A percentile compares a stretch with the other conserved stretches of the same genome.
These are phyloP conservation scores for Zapus hudsonius DNA, from an alignment of 2,113 vertebrate species.

Conservation along the genomic window DNA sequence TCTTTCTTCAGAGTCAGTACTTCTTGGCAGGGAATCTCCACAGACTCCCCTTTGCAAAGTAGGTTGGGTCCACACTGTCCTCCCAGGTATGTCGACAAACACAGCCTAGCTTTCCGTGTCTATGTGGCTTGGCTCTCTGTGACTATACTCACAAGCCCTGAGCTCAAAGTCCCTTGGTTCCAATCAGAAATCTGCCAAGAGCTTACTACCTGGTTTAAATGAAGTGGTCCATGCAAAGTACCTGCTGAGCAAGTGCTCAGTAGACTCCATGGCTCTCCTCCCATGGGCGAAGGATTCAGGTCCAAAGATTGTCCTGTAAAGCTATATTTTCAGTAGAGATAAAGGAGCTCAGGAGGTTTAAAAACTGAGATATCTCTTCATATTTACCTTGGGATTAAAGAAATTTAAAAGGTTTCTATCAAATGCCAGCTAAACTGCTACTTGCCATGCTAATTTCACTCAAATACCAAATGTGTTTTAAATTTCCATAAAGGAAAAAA, in stretches of 20 bases:
- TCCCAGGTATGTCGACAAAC: neutral
- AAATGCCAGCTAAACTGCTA: neutral
- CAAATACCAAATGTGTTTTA: constrained; percentile 11
- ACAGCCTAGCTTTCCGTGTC: neutral
- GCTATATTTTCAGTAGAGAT: neutral
- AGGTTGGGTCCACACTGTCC: neutral
- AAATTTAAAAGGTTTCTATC: neutral
- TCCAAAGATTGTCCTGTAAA: neutral
- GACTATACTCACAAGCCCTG: neutral
- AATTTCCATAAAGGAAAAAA: neutral
- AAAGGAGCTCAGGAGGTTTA: neutral
- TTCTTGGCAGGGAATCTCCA: neutral
- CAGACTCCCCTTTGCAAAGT: neutral
- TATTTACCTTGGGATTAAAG: neutral
- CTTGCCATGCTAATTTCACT: neutral
- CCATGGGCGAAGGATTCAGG: neutral
- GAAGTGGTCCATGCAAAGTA: neutral
- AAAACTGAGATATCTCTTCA: neutral
- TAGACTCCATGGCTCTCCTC: neutral
- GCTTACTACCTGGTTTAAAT: neutral
- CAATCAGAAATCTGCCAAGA: neutral
- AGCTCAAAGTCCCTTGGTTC: neutral
- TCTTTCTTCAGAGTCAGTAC: neutral
- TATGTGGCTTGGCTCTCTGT: neutral
- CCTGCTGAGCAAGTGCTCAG: neutral